A percentile compares a stretch with the other conserved stretches of the same genome.
Conservation (phyloP, 2,113 vertebrate species). For the Halichoeres trimaculatus region DNA sequence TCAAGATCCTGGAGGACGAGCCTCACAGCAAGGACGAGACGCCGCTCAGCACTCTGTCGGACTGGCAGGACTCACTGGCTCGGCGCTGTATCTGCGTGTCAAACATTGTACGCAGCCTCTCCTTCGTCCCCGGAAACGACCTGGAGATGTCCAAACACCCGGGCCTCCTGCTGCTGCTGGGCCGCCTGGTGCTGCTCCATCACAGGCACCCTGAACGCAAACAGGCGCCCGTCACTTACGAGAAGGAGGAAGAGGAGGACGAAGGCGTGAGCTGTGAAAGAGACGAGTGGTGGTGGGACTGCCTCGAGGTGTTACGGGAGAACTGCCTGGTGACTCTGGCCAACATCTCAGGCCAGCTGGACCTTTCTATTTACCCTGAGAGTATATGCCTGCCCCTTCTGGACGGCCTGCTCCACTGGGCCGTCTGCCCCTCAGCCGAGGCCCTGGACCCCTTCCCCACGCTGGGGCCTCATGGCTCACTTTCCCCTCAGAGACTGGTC, state of each 20-base stretch:
- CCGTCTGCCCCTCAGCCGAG: slow-evolving; percentile 97
- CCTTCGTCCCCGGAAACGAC: slow-evolving; percentile 96
- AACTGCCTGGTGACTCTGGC: slow-evolving; percentile 97
- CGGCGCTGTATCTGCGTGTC: slow-evolving; percentile 96
- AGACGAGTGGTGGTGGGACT: slow-evolving; percentile 99
- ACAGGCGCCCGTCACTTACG: slow-evolving; percentile 95
- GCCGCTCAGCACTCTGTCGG: slow-evolving; percentile 92
- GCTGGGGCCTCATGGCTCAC: slow-evolving; percentile 92
- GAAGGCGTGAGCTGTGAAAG: slow-evolving; percentile 94
- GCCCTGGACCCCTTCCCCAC: slow-evolving; percentile 97
- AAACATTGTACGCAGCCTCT: slow-evolving; percentile 97
- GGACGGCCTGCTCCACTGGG: slow-evolving; percentile 98
- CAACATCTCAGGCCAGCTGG: slow-evolving; percentile 98
- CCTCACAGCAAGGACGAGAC: slow-evolving; percentile 98
- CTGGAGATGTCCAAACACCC: slow-evolving; percentile 98
- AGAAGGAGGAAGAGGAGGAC: slow-evolving; percentile 97
- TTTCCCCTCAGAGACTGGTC: slow-evolving; percentile 98
- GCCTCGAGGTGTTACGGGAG: slow-evolving; percentile 95
- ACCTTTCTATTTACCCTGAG: slow-evolving; percentile 96
- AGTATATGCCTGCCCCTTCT: slow-evolving; percentile 98
- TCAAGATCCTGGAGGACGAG: slow-evolving; percentile 96
- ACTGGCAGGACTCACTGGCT: slow-evolving; percentile 97
- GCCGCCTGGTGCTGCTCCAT: slow-evolving; percentile 94
- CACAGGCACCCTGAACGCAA: slow-evolving; percentile 97
- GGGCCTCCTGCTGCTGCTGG: slow-evolving; percentile 93